Conservation (phyloP, 2,888 invertebrate species). For the Cheilosia scutellata region DNA sequence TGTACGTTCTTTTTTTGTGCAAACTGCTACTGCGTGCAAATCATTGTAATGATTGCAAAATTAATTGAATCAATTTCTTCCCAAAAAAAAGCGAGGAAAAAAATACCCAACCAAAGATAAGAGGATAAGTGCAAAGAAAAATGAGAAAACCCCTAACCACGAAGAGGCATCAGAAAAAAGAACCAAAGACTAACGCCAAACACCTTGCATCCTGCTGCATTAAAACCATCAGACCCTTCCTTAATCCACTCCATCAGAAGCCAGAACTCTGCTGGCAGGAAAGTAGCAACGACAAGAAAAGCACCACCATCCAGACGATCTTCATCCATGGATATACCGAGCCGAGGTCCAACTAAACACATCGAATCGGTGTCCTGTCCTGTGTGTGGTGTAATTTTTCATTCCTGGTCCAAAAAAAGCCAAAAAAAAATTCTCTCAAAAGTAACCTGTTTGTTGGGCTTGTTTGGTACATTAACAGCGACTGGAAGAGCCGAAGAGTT, state of each 20-base stretch:
- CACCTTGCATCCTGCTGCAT: constrained; percentile 76
- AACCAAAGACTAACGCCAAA: constrained; percentile 66
- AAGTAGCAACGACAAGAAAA: constrained; percentile 49
- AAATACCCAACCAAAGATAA: constrained; percentile 1
- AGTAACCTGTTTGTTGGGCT: constrained; percentile 52
- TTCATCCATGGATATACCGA: constrained; percentile 33
- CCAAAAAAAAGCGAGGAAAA: constrained; percentile 3
- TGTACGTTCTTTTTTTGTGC: constrained; percentile 12
- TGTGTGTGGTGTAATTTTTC: constrained; percentile 51
- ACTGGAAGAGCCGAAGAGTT: constrained; percentile 28
- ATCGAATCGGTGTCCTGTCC: constrained; percentile 1
- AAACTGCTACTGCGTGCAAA: constrained; percentile 59
- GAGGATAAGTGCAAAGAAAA: constrained; percentile 4
- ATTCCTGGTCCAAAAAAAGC: constrained; percentile 50
- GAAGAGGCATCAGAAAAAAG: constrained; percentile 2
- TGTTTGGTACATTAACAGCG: constrained; percentile 19
- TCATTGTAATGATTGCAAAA: constrained; percentile 70
- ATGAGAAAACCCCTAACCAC: constrained; percentile 26
- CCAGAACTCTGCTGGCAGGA: constrained; percentile 20
- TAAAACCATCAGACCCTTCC: constrained; percentile 64
- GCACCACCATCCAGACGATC: constrained; percentile 48
- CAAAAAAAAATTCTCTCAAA: constrained; percentile 1
- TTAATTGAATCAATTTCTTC: constrained; percentile 68
- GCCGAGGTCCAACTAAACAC: constrained; percentile 9
- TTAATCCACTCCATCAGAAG: constrained; percentile 51